Percentiles rank a stretch among this genome's conserved stretches.
These are phyloP conservation scores for Tetragnatha versicolor DNA, from an alignment of 1,140 invertebrate genomes.

Conservation along the genomic window DNA sequence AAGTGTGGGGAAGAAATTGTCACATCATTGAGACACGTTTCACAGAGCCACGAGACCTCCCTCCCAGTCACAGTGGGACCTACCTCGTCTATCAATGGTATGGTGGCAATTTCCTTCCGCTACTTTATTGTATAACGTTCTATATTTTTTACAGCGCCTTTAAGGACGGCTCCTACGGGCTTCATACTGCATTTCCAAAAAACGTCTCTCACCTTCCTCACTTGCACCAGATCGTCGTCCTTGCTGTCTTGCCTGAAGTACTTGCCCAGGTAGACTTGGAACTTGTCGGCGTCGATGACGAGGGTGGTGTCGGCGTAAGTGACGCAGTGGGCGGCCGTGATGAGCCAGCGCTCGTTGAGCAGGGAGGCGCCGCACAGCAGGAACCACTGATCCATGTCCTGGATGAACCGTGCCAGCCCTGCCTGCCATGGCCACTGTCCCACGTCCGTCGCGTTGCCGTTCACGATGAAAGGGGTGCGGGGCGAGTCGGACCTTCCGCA, in stretches of 20 bases:
- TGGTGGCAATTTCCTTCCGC: no score
- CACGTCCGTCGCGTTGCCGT: constrained; percentile 51
- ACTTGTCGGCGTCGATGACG: constrained; percentile 45
- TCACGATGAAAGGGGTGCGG: constrained; percentile 54
- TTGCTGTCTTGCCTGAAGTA: constrained; percentile 49
- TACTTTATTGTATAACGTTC: no score
- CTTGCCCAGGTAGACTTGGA: constrained; percentile 57
- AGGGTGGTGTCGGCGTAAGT: constrained; percentile 39
- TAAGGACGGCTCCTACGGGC: no score
- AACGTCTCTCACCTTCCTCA: constrained; percentile 40
- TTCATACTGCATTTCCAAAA: no score
- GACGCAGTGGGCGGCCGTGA: constrained; percentile 59
- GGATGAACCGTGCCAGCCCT: constrained; percentile 31
- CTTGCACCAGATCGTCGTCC: constrained; percentile 56
- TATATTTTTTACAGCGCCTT: no score
- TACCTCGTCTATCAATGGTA: no score
- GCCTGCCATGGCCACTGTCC: constrained; percentile 58
- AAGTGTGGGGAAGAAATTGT: no score
- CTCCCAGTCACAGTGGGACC: no score
- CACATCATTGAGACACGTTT: no score
- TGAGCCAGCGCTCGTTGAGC: constrained; percentile 57
- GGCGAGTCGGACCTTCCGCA: constrained; percentile 53
- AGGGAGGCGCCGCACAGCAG: constrained; percentile 57
- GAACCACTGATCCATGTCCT: constrained; percentile 47
- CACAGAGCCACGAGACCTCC: no score